Conservation (phyloP, 2,888 invertebrate species). For the Gnatocerus cornutus region DNA sequence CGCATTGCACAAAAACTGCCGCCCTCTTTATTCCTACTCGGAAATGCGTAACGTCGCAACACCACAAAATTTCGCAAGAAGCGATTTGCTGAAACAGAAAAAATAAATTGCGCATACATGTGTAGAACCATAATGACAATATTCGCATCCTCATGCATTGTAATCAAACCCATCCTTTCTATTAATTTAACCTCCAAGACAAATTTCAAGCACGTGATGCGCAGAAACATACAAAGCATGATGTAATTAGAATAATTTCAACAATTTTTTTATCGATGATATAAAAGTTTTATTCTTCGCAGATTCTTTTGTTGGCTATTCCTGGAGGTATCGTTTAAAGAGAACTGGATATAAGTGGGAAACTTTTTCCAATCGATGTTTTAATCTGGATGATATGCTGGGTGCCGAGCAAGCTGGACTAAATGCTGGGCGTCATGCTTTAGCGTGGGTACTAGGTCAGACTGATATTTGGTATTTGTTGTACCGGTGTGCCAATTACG, state of each 20-base stretch:
- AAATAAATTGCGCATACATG: slow-evolving; percentile 2
- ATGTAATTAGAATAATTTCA: slow-evolving; percentile 6
- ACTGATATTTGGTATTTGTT: slow-evolving; percentile 77
- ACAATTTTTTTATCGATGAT: no score
- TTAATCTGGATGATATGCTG: slow-evolving; percentile 60
- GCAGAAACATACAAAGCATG: neutral
- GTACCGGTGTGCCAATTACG: slow-evolving; percentile 77
- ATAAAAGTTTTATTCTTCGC: neutral
- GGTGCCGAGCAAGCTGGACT: slow-evolving; percentile 64
- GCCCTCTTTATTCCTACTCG: neutral
- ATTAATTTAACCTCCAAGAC: slow-evolving; percentile 1
- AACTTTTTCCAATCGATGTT: neutral
- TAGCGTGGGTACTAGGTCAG: slow-evolving; percentile 78
- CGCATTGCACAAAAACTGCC: neutral
- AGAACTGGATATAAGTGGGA: neutral
- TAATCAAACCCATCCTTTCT: slow-evolving; percentile 18
- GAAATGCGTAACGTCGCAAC: neutral
- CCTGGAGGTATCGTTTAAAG: no score
- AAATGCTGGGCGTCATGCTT: slow-evolving; percentile 65
- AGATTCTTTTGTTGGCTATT: neutral
- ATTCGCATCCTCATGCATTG: slow-evolving; percentile 4
- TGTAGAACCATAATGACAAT: slow-evolving; percentile 8
- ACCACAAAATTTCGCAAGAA: neutral
- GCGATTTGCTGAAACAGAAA: neutral
- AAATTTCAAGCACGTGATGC: neutral